Percentiles rank a stretch among this genome's conserved stretches.
Conservation (phyloP, 2,888 invertebrate genomes). For the Oscheius myriophilus region DNA sequence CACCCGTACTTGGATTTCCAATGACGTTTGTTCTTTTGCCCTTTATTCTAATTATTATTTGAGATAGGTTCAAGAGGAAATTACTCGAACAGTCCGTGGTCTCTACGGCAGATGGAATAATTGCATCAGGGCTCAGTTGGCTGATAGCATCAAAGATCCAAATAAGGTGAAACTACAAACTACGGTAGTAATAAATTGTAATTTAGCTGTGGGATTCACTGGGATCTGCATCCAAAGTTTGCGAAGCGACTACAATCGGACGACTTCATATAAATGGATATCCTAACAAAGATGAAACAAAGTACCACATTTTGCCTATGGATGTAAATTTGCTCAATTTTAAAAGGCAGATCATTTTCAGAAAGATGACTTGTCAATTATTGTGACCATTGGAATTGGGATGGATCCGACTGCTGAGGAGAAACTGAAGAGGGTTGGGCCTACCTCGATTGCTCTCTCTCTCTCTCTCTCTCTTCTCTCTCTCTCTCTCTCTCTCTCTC, state of each 20-base stretch:
- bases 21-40: neutral
- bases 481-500: too few species aligned
- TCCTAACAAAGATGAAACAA: slow-evolving; percentile 22
- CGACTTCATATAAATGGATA: slow-evolving; percentile 10
- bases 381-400: slow-evolving; percentile 24
- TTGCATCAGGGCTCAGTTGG: slow-evolving; percentile 3
- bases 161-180: neutral
- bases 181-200: too few species aligned
- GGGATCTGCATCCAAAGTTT: slow-evolving; percentile 3
- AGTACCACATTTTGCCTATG: slow-evolving; percentile 15
- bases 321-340: neutral
- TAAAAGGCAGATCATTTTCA: neutral
- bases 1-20: neutral
- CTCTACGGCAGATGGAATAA: slow-evolving; percentile 10
- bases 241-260: slow-evolving; percentile 17
- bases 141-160: neutral
- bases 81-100: neutral
- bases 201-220: slow-evolving; percentile 20
- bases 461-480: neutral
- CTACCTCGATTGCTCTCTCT: neutral
- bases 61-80: slow-evolving; percentile 5
- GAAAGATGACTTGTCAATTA: neutral
- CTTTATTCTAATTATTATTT: too few species aligned
- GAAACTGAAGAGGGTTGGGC: slow-evolving; percentile 10
- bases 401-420: slow-evolving; percentile 8